These are phyloP conservation scores for Holothuria leucospilota DNA, from an alignment of 53 echinoderm and acorn worm genomes.

Conservation along the genomic window DNA sequence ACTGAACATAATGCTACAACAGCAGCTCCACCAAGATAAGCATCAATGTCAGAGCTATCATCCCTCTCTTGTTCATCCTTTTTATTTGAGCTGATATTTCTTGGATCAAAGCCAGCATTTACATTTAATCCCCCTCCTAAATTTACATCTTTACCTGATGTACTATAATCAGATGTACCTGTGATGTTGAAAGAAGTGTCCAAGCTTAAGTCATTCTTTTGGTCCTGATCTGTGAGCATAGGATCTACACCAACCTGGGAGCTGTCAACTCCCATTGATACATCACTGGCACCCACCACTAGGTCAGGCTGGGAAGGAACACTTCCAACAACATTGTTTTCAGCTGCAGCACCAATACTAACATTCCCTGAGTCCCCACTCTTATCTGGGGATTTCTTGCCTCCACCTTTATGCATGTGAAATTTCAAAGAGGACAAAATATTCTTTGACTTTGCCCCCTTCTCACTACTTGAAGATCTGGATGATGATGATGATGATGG, in stretches of 20 bases:
- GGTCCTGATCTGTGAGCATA: not conserved
- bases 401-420: slow-evolving; percentile 13
- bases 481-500: slow-evolving; percentile 26
- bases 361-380: no score
- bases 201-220: not conserved
- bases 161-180: not conserved
- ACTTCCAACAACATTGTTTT: not conserved
- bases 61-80: not conserved
- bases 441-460: not conserved
- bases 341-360: not conserved
- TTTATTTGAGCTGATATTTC: not conserved
- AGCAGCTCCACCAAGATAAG: slow-evolving; percentile 15
- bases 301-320: slow-evolving; percentile 14
- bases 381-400: not conserved
- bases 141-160: no score
- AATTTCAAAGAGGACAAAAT: slow-evolving; percentile 12
- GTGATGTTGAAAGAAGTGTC: slow-evolving; percentile 5
- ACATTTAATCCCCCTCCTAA: no score
- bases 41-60: slow-evolving; percentile 44
- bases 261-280: not conserved
- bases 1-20: not conserved
- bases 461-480: not conserved
- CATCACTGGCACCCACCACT: not conserved
- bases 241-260: not conserved
- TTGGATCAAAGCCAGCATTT: not conserved